Base-by-base conservation (phyloP, 2,797 vertebrate species). In the Phylloscopus collybita region DNA sequence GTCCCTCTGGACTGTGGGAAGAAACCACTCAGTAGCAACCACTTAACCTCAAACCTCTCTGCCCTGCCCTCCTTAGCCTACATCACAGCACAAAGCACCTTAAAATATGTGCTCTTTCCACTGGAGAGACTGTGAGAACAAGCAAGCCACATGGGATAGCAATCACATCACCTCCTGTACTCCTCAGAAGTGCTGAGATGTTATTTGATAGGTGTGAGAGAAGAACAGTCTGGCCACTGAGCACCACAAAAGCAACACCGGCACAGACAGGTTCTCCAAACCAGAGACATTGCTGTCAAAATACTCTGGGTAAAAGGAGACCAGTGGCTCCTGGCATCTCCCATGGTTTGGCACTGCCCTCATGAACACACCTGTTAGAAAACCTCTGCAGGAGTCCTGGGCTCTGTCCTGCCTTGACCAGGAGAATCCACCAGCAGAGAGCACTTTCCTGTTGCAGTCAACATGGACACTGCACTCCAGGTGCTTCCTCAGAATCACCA, bases 231-330 rank as follows among this genome's bases (percentile, higher is more conserved):
- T 18, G 40, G 57, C 42, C 85, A 78, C 6, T 38, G 87, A 94
- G 53, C 69, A 54, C 60, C 71, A 73, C 0, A 0, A 53, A 80
- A 89, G 81, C 61, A 89, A 71, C 20, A 73, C 53, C 86, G 72
- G 65, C 59, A 73, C 90, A 82, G 90, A 82, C 94, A 78, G 90
- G 94, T 87, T 96, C 53, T 74, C 74, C 83, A 90, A 67, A 87
- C 38, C 61, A 81, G 47, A 67, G 42, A 29, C 0, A 0, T 1
- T 73, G 74, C 29, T 85, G 67, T 59, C 50, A 78, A 67, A 90
- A 90, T 40, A 53, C 34, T 50, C 69, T 72, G 65, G 61, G 56
- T 27, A 59, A 60, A 90, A 83, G 72, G 8, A 88, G 42, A 64
- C 32, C 49, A 61, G 6, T 45, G 78, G 40, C 64, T 93, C 45